Base-by-base conservation (phyloP, 2,113 vertebrate genomes). In the Apodemus sylvaticus region DNA sequence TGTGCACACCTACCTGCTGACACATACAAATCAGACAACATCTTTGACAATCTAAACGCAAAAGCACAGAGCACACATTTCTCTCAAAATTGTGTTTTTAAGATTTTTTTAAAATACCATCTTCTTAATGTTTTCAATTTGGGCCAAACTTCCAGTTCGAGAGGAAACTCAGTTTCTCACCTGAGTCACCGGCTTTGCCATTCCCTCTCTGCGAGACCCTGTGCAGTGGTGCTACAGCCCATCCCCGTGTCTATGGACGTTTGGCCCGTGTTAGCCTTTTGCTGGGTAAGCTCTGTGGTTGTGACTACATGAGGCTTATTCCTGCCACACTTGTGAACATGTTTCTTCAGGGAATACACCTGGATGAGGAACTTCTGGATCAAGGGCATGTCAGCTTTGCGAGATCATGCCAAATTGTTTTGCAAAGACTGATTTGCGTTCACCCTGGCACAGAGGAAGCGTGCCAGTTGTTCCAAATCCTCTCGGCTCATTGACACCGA, bases 21-120 rank as follows among this genome's bases (percentile, higher is more conserved):
- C 24, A 83, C 13, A 83, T 17, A 31, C n/a, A 62, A 64, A 85
- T 85, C 17, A 58, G 51, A 58, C 9, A 17, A 31, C 31, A 85
- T 64, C 3, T 31, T 64, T 62, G 39, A 39, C 16, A 85, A 29
- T 42, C 42, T 62, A 62, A 83, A 62, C 31, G 29, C 1, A 2
- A 16, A 48, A 86, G 29, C 68, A 70, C 24, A 45, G n/a, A 71
- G 66, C 68, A n/a, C 48, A 62, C 42, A 48, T 81, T 93, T 88
- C 95, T 88, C 48, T 97, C 74, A 76, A 82, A 88, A 93, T 92
- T 87, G 64, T 34, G 68, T 79, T 82, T 82, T 53, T 82, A 53
- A n/a, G 31, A 22, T 58, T 55, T 73, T 51, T 53, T 73, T 51
- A 3, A 9, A 66, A n/a, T 60, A 58, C 51, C 86, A 51, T 95